Evolutionary conservation across 1,140 invertebrate genomes (phyloP).

Genomic region (Drosophila neocordata): DNA sequence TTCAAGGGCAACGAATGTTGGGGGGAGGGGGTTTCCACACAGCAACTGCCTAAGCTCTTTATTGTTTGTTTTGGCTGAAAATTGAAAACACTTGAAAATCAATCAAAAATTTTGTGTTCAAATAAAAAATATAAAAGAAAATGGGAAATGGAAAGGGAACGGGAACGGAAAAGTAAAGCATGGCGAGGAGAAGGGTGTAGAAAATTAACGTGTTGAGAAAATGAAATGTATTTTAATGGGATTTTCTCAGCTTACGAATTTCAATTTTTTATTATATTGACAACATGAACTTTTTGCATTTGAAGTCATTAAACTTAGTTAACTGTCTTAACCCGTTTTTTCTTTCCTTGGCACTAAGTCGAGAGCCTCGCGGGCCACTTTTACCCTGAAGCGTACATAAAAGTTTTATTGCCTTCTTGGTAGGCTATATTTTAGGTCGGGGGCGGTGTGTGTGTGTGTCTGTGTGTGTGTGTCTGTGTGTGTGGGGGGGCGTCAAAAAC

Average conservation of each 20-base stretch:
- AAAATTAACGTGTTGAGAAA: constrained; percentile 4
- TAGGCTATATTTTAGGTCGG: constrained; percentile 13
- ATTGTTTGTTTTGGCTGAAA: background rate
- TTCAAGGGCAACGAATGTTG: too few species aligned
- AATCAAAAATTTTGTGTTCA: constrained; percentile 3
- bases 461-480: too few species aligned
- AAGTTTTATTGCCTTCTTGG: constrained; percentile 66
- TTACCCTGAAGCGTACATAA: constrained; percentile 44
- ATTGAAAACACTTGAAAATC: constrained; percentile 10
- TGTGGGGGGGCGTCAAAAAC: too few species aligned
- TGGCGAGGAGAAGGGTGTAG: too few species aligned
- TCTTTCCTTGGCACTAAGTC: background rate
- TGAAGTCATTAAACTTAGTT: constrained; percentile 67
- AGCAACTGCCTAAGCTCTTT: background rate
- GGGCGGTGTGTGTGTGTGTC: too few species aligned
- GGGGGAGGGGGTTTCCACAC: background rate
- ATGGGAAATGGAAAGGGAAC: background rate
- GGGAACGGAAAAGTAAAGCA: too few species aligned
- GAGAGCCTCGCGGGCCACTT: constrained; percentile 4
- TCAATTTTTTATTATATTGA: constrained; percentile 2
- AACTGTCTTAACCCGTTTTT: constrained; percentile 57
- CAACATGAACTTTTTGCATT: constrained; percentile 11
- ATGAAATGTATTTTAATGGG: constrained; percentile 8
- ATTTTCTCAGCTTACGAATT: constrained; percentile 13
- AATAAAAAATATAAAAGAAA: background rate